Conservation (phyloP, 2,797 vertebrate genomes). For the Antennarius maculatus region DNA sequence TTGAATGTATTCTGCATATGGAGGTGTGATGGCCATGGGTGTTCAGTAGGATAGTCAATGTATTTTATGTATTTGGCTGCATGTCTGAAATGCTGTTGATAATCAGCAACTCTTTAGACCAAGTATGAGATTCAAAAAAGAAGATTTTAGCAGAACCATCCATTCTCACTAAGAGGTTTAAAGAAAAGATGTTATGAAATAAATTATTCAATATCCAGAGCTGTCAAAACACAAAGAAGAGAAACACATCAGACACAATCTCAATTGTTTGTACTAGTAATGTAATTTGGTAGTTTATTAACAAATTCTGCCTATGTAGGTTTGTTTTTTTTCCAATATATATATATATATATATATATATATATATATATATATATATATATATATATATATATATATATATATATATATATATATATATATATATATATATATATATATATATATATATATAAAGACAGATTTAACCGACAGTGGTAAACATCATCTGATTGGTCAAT, state of each 20-base stretch:
- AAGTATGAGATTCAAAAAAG: too few species aligned
- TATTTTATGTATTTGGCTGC: background rate
- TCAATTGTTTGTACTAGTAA: background rate
- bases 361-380: too few species aligned
- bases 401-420: too few species aligned
- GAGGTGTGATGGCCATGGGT: background rate
- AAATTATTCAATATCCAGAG: background rate
- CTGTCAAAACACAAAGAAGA: background rate
- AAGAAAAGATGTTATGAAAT: too few species aligned
- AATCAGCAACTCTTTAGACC: too few species aligned
- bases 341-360: too few species aligned
- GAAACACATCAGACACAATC: background rate
- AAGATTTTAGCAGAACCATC: too few species aligned
- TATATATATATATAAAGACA: background rate
- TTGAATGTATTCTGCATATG: background rate
- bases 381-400: too few species aligned
- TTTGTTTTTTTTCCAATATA: background rate
- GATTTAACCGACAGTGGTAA: constrained; percentile 25
- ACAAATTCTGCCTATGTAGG: background rate
- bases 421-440: too few species aligned
- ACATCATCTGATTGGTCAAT: constrained; percentile 35
- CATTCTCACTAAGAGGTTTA: too few species aligned
- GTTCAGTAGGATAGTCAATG: background rate
- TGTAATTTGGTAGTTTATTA: background rate
- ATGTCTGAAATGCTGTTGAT: background rate